Evolutionary conservation across 2,113 vertebrate genomes (phyloP).

Genomic region (Apteryx owenii): DNA sequence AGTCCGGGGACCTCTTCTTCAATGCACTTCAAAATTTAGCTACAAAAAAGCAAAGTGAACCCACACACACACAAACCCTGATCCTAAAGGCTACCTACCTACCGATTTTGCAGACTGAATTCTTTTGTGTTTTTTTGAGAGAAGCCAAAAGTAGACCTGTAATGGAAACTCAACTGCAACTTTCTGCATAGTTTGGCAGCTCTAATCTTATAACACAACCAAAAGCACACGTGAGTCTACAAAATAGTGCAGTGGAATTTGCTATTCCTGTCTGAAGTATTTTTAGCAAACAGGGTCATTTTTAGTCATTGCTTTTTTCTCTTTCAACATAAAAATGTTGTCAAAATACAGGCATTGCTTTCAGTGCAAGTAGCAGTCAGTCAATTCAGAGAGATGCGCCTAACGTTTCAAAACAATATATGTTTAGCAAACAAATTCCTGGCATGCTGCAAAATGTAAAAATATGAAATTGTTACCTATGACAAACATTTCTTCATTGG

Average conservation of each 20-base stretch:
- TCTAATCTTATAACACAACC: conserved; percentile 22
- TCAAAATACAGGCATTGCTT: not conserved
- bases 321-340: not conserved
- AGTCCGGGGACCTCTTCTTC: not conserved
- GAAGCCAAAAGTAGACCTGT: not conserved
- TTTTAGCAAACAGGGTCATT: conserved; percentile 31
- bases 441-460: not conserved
- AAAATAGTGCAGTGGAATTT: not conserved
- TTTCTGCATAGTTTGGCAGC: not conserved
- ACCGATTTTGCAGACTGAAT: not conserved
- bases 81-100: not conserved
- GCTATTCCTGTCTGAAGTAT: conserved; percentile 29
- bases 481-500: conserved; percentile 16
- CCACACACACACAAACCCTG: not conserved
- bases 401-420: conserved; percentile 34
- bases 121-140: not conserved
- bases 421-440: not conserved
- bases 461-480: not conserved
- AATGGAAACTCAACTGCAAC: not conserved
- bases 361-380: not conserved
- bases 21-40: not conserved
- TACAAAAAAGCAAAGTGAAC: not conserved
- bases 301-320: not conserved
- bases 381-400: not conserved
- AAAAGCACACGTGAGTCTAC: conserved; percentile 8